These are phyloP conservation scores for Brachionus manjavacas DNA, from an alignment of 1,140 invertebrate species.

Conservation along the genomic window DNA sequence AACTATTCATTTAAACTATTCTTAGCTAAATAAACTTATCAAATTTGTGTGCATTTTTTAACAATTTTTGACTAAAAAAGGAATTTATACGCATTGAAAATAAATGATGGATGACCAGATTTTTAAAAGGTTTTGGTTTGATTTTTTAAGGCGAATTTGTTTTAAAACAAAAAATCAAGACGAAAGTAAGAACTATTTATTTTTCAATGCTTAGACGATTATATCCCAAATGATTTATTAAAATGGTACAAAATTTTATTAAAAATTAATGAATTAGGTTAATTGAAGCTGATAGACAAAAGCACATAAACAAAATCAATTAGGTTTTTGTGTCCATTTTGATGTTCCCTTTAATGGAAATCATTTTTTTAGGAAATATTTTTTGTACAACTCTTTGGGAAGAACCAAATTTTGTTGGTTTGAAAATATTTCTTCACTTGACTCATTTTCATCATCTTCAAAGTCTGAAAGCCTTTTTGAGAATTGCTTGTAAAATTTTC, in stretches of 20 bases:
- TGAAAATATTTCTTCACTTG: neutral
- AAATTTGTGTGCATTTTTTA: neutral
- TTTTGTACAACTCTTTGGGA: neutral
- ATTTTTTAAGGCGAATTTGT: neutral
- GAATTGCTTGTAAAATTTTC: constrained; percentile 11
- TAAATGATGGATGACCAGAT: neutral
- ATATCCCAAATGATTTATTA: neutral
- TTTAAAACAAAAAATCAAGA: neutral
- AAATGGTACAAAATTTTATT: neutral
- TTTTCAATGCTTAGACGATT: neutral
- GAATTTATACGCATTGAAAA: neutral
- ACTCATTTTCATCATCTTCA: neutral
- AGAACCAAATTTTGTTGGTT: neutral
- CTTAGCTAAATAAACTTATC: neutral
- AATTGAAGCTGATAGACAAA: neutral
- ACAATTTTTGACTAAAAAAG: neutral
- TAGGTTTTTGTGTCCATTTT: neutral
- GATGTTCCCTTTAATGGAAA: neutral
- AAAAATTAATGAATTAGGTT: neutral
- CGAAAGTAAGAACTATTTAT: neutral
- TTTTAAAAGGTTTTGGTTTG: neutral
- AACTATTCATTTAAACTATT: neutral
- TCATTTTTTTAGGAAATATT: neutral
- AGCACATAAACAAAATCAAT: neutral
- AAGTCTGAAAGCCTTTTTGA: neutral